phyloP scores from a whole-genome alignment of 2,797 vertebrate genomes.

The Geotrypetes seraphini region DNA sequence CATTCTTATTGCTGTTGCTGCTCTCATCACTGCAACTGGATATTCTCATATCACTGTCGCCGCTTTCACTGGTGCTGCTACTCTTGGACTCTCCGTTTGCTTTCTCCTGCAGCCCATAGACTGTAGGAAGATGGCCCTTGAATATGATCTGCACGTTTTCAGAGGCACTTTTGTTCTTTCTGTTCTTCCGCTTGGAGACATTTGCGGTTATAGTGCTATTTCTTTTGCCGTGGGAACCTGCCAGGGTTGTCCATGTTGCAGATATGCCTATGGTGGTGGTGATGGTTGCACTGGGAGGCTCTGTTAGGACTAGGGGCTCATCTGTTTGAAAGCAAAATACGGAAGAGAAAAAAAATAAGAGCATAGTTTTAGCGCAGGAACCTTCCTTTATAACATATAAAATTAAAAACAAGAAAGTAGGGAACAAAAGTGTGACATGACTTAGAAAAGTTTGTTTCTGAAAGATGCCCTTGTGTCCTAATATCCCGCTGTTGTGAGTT shows the following conservation, averaged over 20 bases:
- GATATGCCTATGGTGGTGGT: slow-evolving; percentile 71
- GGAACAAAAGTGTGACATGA: too few species aligned
- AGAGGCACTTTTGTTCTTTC: slow-evolving; percentile 62
- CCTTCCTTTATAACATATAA: background rate
- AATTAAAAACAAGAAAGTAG: background rate
- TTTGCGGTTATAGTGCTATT: slow-evolving; percentile 63
- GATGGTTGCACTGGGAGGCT: slow-evolving; percentile 67
- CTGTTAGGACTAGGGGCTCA: slow-evolving; percentile 57
- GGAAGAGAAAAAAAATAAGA: background rate
- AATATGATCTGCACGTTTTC: slow-evolving; percentile 66
- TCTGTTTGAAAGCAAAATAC: slow-evolving; percentile 25
- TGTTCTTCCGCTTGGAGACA: slow-evolving; percentile 68
- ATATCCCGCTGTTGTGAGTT: too few species aligned
- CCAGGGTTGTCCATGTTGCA: slow-evolving; percentile 64
- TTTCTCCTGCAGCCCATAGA: slow-evolving; percentile 61
- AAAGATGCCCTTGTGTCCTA: too few species aligned
- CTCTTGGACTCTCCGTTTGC: slow-evolving; percentile 64
- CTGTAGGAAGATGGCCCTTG: slow-evolving; percentile 65
- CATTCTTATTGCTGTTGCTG: slow-evolving; percentile 79
- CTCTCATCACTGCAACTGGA: slow-evolving; percentile 68
- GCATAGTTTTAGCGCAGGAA: background rate
- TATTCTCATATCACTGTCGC: slow-evolving; percentile 68
- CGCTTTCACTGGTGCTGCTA: slow-evolving; percentile 65
- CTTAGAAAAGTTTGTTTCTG: too few species aligned
- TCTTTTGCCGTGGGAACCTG: slow-evolving; percentile 64